A percentile compares a stretch with the other conserved stretches of the same genome.
phyloP scores from a whole-genome alignment of 2,888 invertebrate genomes.

The Lordiphosa fenestrarum region DNA sequence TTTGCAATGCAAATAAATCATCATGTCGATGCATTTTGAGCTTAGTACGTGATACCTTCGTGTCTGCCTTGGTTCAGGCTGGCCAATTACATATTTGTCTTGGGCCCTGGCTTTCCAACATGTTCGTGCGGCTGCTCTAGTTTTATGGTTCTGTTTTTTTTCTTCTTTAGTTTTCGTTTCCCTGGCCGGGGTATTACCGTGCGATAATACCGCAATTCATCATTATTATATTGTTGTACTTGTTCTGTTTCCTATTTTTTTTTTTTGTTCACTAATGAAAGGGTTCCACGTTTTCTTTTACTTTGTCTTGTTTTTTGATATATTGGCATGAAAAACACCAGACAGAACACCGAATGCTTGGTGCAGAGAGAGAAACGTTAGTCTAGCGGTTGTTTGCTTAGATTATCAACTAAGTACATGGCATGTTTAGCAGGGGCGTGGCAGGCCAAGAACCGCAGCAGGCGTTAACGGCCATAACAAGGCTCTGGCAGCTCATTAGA shows the following conservation, averaged over 20 bases:
- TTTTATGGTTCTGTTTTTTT: slow-evolving; percentile 36
- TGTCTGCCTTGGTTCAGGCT: slow-evolving; percentile 35
- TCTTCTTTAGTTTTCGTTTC: slow-evolving; percentile 12
- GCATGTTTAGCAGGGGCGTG: slow-evolving; percentile 26
- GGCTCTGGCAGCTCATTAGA: slow-evolving; percentile 57
- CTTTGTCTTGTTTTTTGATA: slow-evolving; percentile 48
- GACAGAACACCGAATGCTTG: slow-evolving; percentile 33
- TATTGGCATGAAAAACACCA: slow-evolving; percentile 58
- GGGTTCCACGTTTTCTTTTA: slow-evolving; percentile 48
- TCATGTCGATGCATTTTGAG: slow-evolving; percentile 71
- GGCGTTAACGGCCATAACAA: slow-evolving; percentile 59
- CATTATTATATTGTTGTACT: slow-evolving; percentile 66
- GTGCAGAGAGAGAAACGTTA: slow-evolving; percentile 6
- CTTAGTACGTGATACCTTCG: slow-evolving; percentile 44
- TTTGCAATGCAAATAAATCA: slow-evolving; percentile 78
- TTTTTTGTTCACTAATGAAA: slow-evolving; percentile 51
- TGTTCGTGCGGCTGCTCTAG: slow-evolving; percentile 68
- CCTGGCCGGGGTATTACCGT: slow-evolving; percentile 60
- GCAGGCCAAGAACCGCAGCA: slow-evolving; percentile 32
- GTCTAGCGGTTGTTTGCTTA: slow-evolving; percentile 33
- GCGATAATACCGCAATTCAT: slow-evolving; percentile 77
- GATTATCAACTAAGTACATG: slow-evolving; percentile 23
- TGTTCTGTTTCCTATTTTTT: slow-evolving; percentile 16
- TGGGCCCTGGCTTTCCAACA: slow-evolving; percentile 49
- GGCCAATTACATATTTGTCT: slow-evolving; percentile 64